A percentile compares a stretch with the other conserved stretches of the same genome.
Conservation (phyloP, 2,888 invertebrate genomes). For the Drosophila siamana region DNA sequence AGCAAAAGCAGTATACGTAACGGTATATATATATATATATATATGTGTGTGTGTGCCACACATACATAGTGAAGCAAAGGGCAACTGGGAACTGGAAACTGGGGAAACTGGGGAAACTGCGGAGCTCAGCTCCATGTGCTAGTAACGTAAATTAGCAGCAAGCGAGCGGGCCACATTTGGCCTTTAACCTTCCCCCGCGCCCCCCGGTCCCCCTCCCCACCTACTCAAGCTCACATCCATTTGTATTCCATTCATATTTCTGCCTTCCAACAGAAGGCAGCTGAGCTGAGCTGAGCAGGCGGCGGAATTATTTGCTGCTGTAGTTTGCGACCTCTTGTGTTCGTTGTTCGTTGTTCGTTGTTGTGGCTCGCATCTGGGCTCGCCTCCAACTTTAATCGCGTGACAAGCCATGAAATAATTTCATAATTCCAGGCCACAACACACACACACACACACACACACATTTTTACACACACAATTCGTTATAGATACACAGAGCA, state of each 20-base stretch:
- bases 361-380: slow-evolving; percentile 9
- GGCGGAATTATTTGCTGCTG: too few relatives aligned
- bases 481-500: slow-evolving; percentile 38
- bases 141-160: slow-evolving; percentile 46
- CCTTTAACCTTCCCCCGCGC: neutral
- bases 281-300: too few relatives aligned
- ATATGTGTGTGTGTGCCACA: too few relatives aligned
- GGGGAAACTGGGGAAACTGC: neutral
- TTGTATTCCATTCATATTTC: neutral
- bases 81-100: neutral
- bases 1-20: neutral
- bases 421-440: slow-evolving; percentile 66
- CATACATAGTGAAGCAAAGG: neutral
- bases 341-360: too few relatives aligned
- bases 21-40: neutral
- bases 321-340: too few relatives aligned
- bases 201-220: too few relatives aligned
- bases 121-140: slow-evolving; percentile 4
- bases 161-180: slow-evolving; percentile 10
- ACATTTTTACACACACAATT: slow-evolving; percentile 20
- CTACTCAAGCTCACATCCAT: too few relatives aligned
- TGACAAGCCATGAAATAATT: slow-evolving; percentile 66
- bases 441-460: slow-evolving; percentile 19
- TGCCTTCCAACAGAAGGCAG: slow-evolving; percentile 18
- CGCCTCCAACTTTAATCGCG: slow-evolving; percentile 63